phyloP scores from a whole-genome alignment of 2,888 invertebrate species.

The Pachliopta kotzebuea region DNA sequence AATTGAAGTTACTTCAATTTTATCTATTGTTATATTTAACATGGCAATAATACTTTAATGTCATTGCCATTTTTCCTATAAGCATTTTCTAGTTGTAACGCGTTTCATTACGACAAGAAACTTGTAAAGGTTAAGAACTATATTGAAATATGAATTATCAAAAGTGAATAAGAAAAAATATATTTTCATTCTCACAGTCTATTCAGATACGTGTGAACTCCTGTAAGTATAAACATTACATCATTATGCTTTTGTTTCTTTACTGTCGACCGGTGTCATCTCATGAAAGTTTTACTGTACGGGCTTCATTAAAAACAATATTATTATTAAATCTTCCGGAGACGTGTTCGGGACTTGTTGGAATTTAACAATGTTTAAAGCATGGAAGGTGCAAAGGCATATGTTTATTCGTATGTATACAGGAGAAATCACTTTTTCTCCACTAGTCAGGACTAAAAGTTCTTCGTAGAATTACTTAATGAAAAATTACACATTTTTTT shows the following conservation, averaged over 20 bases:
- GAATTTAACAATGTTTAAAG: neutral
- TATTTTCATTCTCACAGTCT: slow-evolving; percentile 21
- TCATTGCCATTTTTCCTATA: slow-evolving; percentile 9
- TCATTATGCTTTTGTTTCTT: slow-evolving; percentile 51
- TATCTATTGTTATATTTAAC: too few species aligned
- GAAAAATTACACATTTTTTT: neutral
- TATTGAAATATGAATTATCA: slow-evolving; percentile 9
- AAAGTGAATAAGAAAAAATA: slow-evolving; percentile 19
- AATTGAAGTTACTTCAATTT: too few species aligned
- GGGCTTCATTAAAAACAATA: slow-evolving; percentile 4
- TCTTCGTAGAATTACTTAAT: too few species aligned
- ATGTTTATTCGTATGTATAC: neutral
- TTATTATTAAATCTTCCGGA: neutral
- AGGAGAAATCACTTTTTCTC: too few species aligned
- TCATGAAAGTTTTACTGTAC: slow-evolving; percentile 1
- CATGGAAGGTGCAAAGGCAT: neutral
- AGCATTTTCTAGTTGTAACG: slow-evolving; percentile 11
- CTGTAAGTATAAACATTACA: slow-evolving; percentile 46
- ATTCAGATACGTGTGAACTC: slow-evolving; percentile 25
- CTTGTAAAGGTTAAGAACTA: slow-evolving; percentile 19
- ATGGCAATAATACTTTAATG: slow-evolving; percentile 7
- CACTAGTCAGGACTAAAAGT: neutral
- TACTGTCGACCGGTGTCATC: slow-evolving; percentile 30
- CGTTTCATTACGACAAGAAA: slow-evolving; percentile 7
- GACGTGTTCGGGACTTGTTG: neutral